Evolutionary conservation across 2,113 vertebrate species (phyloP).

Genomic region (Eudyptes chrysolophus): DNA sequence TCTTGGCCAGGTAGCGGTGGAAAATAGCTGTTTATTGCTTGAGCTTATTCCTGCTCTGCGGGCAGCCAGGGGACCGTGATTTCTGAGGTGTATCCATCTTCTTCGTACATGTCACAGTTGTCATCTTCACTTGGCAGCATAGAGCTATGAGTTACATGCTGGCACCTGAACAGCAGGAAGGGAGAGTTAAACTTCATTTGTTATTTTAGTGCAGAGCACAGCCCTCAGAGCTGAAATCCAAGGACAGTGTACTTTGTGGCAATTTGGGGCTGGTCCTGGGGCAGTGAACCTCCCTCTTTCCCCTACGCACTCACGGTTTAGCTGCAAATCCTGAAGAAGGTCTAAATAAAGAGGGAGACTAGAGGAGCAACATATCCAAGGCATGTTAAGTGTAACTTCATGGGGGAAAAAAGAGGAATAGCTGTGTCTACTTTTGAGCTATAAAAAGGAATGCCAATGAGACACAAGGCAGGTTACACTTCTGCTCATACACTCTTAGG

Average conservation of each 20-base stretch:
- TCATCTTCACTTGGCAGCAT: neutral
- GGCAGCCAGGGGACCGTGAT: neutral
- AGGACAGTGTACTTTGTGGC: neutral
- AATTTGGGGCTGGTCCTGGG: neutral
- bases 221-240: neutral
- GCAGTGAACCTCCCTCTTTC: neutral
- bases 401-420: neutral
- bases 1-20: neutral
- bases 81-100: neutral
- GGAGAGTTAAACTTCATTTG: neutral
- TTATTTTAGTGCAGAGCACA: neutral
- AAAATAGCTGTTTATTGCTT: neutral
- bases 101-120: neutral
- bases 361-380: neutral
- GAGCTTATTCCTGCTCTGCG: neutral
- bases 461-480: neutral
- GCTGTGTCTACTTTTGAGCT: neutral
- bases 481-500: neutral
- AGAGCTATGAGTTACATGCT: neutral
- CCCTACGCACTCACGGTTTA: rapidly evolving
- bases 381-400: neutral
- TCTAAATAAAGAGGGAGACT: neutral
- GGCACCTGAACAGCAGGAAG: neutral
- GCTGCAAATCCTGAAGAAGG: neutral
- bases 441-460: neutral